These are phyloP conservation scores for Glaucopsyche alexis DNA, from an alignment of 2,888 invertebrate species.

Conservation along the genomic window DNA sequence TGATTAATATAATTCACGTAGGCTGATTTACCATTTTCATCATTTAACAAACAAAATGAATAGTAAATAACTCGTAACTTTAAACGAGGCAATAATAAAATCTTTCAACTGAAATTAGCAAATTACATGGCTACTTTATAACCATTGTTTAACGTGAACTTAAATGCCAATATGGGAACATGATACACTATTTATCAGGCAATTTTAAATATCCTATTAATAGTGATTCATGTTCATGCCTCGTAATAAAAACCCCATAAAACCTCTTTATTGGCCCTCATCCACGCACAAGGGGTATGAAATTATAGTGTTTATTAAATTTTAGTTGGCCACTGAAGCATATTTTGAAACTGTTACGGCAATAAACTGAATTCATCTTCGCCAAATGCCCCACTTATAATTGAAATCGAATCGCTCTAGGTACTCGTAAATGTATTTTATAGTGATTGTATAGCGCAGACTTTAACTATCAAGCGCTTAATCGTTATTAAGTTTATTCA, in stretches of 20 bases:
- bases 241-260: constrained; percentile 77
- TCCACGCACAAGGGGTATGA: constrained; percentile 73
- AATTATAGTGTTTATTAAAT: constrained; percentile 77
- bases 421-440: constrained; percentile 21
- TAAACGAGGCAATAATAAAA: too few species aligned
- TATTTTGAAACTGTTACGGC: constrained; percentile 65
- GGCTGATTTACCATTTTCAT: too few species aligned
- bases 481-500: constrained; percentile 3
- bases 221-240: constrained; percentile 75
- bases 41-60: too few species aligned
- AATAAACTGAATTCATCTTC: constrained; percentile 55
- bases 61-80: too few species aligned
- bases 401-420: constrained; percentile 41
- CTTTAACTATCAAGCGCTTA: not conserved
- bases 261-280: constrained; percentile 74
- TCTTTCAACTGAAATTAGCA: too few species aligned
- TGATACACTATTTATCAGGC: constrained; percentile 9
- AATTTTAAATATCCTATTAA: constrained; percentile 50
- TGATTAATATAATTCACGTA: too few species aligned
- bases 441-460: constrained; percentile 16
- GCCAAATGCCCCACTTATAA: constrained; percentile 58
- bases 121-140: too few species aligned
- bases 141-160: not conserved
- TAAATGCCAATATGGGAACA: not conserved
- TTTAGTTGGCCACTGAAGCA: constrained; percentile 66